Evolutionary conservation across 64 coral and sea anemone genomes (phyloP).

Genomic region (Pachyseris speciosa): DNA sequence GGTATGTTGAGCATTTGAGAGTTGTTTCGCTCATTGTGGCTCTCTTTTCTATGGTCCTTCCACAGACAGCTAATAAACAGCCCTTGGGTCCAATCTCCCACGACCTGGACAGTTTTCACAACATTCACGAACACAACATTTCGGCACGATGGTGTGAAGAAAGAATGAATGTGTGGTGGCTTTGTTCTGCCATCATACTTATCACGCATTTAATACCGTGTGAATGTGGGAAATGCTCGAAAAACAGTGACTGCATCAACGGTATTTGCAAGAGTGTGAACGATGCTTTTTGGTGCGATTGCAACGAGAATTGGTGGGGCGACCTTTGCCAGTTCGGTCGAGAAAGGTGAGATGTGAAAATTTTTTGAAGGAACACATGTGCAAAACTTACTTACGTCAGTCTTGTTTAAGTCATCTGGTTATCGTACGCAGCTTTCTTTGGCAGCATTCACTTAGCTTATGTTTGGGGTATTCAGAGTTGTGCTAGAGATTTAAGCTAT

Average conservation of each 20-base stretch:
- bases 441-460: no score
- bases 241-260: background rate
- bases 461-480: no score
- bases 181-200: conserved; percentile 20
- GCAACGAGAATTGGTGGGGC: conserved; percentile 3
- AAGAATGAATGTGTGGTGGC: conserved; percentile 21
- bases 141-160: conserved; percentile 1
- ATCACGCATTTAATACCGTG: background rate
- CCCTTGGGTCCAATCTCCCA: background rate
- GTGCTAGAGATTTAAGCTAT: no score
- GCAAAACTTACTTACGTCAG: no score
- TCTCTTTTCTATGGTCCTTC: background rate
- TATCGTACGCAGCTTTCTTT: no score
- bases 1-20: no score
- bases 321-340: background rate
- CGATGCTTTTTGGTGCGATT: no score
- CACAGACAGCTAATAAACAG: background rate
- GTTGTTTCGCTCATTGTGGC: no score
- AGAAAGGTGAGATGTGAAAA: background rate
- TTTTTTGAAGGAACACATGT: no score
- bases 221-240: background rate
- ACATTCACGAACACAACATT: background rate
- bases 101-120: background rate
- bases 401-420: background rate
- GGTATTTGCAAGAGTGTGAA: background rate